Conservation (phyloP, 2,797 vertebrate genomes). For the Leptodactylus fallax region DNA sequence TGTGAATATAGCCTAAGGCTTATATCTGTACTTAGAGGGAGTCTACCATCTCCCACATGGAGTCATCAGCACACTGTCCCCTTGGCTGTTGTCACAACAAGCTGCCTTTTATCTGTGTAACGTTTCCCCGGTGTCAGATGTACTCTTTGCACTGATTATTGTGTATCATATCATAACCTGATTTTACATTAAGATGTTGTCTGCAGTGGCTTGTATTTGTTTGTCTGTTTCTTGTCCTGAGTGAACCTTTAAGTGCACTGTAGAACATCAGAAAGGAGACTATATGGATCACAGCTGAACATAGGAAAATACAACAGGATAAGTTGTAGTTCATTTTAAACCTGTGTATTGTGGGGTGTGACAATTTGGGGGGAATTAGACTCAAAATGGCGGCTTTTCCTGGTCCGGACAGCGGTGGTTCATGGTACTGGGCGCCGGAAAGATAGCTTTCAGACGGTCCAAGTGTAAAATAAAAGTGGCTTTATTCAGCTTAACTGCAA, state of each 20-base stretch:
- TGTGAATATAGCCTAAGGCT: too few species aligned
- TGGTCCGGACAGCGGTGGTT: too few species aligned
- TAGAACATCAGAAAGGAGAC: neutral
- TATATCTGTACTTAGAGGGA: too few species aligned
- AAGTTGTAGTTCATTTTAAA: too few species aligned
- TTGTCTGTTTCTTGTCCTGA: slow-evolving; percentile 3
- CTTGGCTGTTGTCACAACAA: neutral
- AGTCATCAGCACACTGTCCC: neutral
- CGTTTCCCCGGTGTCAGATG: neutral
- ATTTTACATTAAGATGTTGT: neutral
- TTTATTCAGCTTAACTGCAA: too few species aligned
- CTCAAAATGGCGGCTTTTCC: too few species aligned
- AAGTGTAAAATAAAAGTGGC: too few species aligned
- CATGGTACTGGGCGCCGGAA: too few species aligned
- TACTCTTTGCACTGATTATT: neutral
- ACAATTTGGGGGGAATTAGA: too few species aligned
- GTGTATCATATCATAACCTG: neutral
- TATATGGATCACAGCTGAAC: neutral
- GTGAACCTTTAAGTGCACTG: neutral
- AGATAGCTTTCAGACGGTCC: too few species aligned
- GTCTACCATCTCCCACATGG: too few species aligned
- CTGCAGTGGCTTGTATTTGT: neutral
- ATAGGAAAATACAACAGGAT: neutral
- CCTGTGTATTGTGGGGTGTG: too few species aligned
- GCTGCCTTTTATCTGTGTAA: neutral